Percentiles rank a stretch among this genome's conserved stretches.
Conservation (phyloP, 2,888 invertebrate genomes). For the Ornithoptera priamus region DNA sequence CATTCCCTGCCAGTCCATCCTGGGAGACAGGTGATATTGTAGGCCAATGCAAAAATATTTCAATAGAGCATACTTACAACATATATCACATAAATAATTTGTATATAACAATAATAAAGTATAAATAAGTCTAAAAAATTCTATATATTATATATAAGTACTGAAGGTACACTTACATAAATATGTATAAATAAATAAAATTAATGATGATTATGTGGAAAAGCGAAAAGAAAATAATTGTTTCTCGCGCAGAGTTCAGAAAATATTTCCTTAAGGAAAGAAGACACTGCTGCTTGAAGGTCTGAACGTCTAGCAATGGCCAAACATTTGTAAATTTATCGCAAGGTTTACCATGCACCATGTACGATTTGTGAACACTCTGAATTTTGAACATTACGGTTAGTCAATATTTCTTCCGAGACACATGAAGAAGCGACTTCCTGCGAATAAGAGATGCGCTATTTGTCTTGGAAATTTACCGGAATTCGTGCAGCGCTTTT, state of each 20-base stretch:
- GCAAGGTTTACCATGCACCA: too few species aligned
- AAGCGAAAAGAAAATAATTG: neutral
- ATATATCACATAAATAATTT: too few species aligned
- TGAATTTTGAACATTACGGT: conserved; percentile 12
- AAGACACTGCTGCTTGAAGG: neutral
- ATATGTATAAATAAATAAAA: neutral
- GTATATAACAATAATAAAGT: too few species aligned
- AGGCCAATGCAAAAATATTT: too few species aligned
- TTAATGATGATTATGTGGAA: neutral
- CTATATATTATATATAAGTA: too few species aligned
- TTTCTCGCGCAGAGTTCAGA: neutral
- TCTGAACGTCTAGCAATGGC: neutral
- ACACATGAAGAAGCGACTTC: conserved; percentile 29
- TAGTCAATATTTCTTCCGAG: conserved; percentile 17
- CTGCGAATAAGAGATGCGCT: conserved; percentile 31
- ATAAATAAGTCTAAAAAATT: too few species aligned
- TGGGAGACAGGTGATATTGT: too few species aligned
- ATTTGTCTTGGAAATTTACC: conserved; percentile 14
- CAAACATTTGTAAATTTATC: neutral
- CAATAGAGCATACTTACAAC: too few species aligned
- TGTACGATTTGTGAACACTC: too few species aligned
- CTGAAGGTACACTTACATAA: too few species aligned
- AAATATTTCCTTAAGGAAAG: neutral
- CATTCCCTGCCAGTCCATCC: too few species aligned
- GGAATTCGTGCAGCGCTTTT: conserved; percentile 22